phyloP scores from a whole-genome alignment of 2,888 invertebrate genomes.

The Tillus elongatus region DNA sequence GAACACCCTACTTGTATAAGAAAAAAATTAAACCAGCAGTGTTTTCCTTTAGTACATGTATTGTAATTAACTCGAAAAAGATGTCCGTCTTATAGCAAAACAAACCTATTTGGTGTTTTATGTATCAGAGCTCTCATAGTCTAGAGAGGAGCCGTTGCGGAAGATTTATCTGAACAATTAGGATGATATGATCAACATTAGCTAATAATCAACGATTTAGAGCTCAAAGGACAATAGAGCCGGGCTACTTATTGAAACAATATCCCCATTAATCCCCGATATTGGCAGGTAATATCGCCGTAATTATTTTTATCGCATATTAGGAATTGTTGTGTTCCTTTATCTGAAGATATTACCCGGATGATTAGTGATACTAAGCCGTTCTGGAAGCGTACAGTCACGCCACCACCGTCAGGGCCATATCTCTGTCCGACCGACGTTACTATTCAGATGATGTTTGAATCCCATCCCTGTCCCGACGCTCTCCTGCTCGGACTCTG shows the following conservation, averaged over 20 bases:
- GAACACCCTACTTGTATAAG: too few relatives aligned
- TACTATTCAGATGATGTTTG: too few relatives aligned
- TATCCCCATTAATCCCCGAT: conserved; percentile 39
- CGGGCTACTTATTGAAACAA: conserved; percentile 35
- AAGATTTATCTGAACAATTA: conserved; percentile 1
- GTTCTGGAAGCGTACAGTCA: conserved; percentile 14
- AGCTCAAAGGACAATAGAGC: conserved; percentile 18
- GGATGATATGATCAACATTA: conserved; percentile 6
- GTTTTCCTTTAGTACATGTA: too few relatives aligned
- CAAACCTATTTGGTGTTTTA: not conserved
- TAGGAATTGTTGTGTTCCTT: conserved; percentile 32
- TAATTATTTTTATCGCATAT: conserved; percentile 41
- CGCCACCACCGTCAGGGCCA: too few relatives aligned
- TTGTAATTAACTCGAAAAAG: too few relatives aligned
- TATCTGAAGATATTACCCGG: conserved; percentile 22
- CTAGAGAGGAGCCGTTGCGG: not conserved
- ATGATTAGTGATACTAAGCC: conserved; percentile 21
- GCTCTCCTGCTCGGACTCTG: conserved; percentile 25
- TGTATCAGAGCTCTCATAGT: not conserved
- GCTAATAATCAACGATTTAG: conserved; percentile 14
- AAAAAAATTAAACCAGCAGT: too few relatives aligned
- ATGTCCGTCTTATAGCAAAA: too few relatives aligned
- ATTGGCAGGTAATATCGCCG: conserved; percentile 41
- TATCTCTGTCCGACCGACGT: too few relatives aligned
- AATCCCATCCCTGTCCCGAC: too few relatives aligned